These are phyloP conservation scores for Epinephelus cyanopodus DNA, from an alignment of 2,113 vertebrate species.

Conservation along the genomic window DNA sequence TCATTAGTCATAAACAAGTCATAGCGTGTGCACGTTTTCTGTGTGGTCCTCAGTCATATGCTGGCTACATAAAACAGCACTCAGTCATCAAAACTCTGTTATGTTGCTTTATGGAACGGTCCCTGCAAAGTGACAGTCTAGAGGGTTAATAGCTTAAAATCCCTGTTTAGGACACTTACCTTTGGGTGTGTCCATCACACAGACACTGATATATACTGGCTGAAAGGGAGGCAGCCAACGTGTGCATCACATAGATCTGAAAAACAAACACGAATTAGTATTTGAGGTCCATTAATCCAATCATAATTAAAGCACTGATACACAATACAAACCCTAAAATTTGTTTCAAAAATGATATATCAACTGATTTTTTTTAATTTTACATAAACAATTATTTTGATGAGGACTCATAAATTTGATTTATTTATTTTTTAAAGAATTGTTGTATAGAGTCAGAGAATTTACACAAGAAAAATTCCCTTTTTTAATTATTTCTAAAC, in stretches of 20 bases:
- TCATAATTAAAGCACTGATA: background rate
- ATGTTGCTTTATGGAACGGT: background rate
- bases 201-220: slow-evolving; percentile 99
- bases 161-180: slow-evolving; percentile 80
- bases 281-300: background rate
- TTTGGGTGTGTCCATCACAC: slow-evolving; percentile 94
- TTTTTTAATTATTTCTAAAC: background rate
- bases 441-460: background rate
- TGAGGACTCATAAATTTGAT: background rate
- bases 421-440: background rate
- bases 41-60: too few species aligned
- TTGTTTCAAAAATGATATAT: background rate
- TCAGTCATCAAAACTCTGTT: background rate
- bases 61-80: too few species aligned
- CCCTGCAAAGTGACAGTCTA: background rate
- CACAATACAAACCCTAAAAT: background rate
- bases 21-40: too few species aligned
- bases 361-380: too few species aligned
- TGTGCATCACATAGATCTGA: slow-evolving; percentile 96
- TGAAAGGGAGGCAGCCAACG: slow-evolving; percentile 95
- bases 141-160: background rate
- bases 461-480: background rate
- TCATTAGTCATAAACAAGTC: too few species aligned
- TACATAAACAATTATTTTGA: background rate
- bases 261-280: background rate